Evolutionary conservation across 2,888 invertebrate species (phyloP).

Genomic region (Ochlodes sylvanus): DNA sequence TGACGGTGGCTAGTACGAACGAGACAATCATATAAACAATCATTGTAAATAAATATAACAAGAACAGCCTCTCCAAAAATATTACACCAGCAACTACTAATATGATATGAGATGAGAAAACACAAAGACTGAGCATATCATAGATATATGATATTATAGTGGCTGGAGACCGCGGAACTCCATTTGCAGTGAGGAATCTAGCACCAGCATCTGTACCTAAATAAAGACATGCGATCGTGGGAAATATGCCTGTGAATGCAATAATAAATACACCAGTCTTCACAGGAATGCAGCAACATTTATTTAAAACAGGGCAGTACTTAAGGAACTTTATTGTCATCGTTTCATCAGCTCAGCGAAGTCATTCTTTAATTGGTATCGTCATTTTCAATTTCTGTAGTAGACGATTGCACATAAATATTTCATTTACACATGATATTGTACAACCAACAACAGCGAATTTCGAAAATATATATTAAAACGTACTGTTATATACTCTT

Average conservation of each 20-base stretch:
- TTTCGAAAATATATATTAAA: too few relatives aligned
- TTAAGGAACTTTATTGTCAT: slow-evolving; percentile 10
- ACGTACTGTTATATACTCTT: too few relatives aligned
- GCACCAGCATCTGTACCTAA: not conserved
- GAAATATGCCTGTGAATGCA: slow-evolving; percentile 50
- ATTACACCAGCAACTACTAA: slow-evolving; percentile 45
- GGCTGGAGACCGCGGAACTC: not conserved
- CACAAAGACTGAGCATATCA: slow-evolving; percentile 1
- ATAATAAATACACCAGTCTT: slow-evolving; percentile 48
- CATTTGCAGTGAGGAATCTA: not conserved
- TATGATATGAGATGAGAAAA: slow-evolving; percentile 46
- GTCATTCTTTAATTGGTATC: not conserved
- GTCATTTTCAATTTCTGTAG: not conserved
- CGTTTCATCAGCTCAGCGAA: not conserved
- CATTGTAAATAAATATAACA: slow-evolving; percentile 47
- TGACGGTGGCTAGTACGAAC: slow-evolving; percentile 44
- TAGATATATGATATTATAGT: slow-evolving; percentile 8
- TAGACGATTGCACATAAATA: too few relatives aligned
- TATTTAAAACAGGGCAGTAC: slow-evolving; percentile 44
- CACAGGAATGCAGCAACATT: slow-evolving; percentile 48
- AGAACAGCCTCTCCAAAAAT: slow-evolving; percentile 41
- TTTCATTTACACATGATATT: too few relatives aligned
- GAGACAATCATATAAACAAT: slow-evolving; percentile 47
- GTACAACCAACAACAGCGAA: too few relatives aligned
- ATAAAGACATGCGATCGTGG: slow-evolving; percentile 42